Evolutionary conservation across 2,113 vertebrate species (phyloP), one percentile per base, ranked within the genome.

Genomic region (Leucosticte australis): DNA sequence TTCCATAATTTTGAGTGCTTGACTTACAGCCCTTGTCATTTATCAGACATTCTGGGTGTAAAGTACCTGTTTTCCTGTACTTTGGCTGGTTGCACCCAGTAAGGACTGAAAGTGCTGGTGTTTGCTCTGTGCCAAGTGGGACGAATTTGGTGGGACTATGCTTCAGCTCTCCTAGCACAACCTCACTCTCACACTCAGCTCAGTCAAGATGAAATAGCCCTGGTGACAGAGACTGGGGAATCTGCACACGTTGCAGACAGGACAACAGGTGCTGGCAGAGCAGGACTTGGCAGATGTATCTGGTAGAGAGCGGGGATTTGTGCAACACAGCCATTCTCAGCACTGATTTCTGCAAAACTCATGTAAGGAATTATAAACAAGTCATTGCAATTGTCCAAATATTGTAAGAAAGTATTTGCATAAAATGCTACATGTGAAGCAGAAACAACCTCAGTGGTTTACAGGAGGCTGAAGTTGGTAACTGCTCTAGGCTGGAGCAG

Each of bases 381-480:
- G 80, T 44, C 55, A 55, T 55, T 87, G 77, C 55, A 55, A 47
- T 87, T 91, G 24, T 63, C 59, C 39, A 77, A 76, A 63, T 60
- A 70, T 19, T 83, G 55, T 69, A 83, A 84, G 53, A 90, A 89
- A 83, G 64, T 33, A 94, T 95, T 96, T 97, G 92, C 89, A 80
- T 95, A 46, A 95, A 89, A 82, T 83, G 47, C 74, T 89, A 53
- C 47, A 44, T 31, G 47, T 0, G 27, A 81, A 93, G 84, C 57
- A 91, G 87, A 78, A 90, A 46, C 62, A 69, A 42, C 35, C 53
- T 62, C 0, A 0, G 39, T 85, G 64, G 87, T 91, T 93, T 94
- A 55, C 60, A 73, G 67, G 76, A 92, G 74, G 80, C 57, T 81
- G 69, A 79, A 69, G 71, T 8, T 63, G 60, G 69, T 90, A 64